Conservation (phyloP, 2,113 vertebrate species). For the Eurystomus gularis region DNA sequence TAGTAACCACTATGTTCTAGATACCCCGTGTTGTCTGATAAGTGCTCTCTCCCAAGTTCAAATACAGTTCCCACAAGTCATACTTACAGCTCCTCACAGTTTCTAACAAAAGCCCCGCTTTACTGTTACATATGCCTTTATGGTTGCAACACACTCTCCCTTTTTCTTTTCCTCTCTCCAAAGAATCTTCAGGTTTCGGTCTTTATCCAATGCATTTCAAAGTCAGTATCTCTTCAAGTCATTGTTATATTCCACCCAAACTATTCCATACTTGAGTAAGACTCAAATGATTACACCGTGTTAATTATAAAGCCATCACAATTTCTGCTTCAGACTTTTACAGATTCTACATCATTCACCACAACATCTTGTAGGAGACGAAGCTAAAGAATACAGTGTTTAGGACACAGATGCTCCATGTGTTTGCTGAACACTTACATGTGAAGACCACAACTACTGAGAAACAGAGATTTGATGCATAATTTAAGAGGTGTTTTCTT, state of each 20-base stretch:
- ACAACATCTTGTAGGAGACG: background rate
- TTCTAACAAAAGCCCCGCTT: background rate
- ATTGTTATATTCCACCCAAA: background rate
- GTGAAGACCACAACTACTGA: background rate
- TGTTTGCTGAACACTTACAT: background rate
- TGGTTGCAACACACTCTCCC: background rate
- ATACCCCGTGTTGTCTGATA: background rate
- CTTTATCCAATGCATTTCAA: background rate
- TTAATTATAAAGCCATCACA: background rate
- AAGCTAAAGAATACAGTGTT: background rate
- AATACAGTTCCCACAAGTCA: background rate
- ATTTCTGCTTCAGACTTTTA: background rate
- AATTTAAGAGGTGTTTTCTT: background rate
- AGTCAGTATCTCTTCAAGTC: background rate
- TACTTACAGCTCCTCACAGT: background rate
- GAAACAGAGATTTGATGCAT: background rate
- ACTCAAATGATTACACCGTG: background rate
- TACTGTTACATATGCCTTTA: background rate
- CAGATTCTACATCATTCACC: background rate
- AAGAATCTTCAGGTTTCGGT: background rate
- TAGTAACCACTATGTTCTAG: background rate
- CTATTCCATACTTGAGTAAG: background rate
- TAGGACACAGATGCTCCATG: background rate
- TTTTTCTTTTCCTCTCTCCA: background rate
- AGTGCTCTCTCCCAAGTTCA: background rate